Evolutionary conservation across 1,140 invertebrate species (phyloP).

Genomic region (Eurosta solidaginis): DNA sequence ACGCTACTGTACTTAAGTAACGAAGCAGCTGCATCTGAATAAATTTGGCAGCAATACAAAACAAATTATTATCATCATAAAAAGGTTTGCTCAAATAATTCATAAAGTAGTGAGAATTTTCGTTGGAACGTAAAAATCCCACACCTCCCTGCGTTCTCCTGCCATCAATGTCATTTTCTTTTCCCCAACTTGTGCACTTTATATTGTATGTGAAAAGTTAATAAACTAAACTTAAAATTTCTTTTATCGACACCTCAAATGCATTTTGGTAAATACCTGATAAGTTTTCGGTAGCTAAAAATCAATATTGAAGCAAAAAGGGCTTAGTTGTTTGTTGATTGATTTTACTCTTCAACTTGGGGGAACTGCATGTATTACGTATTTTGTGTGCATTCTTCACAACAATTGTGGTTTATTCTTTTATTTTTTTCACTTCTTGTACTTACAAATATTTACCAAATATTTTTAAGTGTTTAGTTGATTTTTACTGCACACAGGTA

Average conservation of each 20-base stretch:
- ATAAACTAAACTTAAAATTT: not conserved
- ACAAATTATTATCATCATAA: not conserved
- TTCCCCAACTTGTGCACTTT: not conserved
- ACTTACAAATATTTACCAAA: conserved; percentile 23
- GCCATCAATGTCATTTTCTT: not conserved
- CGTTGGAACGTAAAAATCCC: not conserved
- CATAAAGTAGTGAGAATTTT: not conserved
- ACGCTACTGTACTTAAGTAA: not conserved
- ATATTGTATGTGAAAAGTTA: not conserved
- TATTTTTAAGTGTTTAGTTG: conserved; percentile 14
- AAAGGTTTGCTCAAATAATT: conserved; percentile 6
- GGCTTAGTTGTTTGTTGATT: conserved; percentile 7
- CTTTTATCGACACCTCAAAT: not conserved
- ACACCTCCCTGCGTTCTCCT: not conserved
- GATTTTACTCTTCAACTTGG: not conserved
- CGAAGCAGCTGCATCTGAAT: not conserved
- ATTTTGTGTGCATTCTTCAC: not conserved
- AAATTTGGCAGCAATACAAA: not conserved
- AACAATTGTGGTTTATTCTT: not conserved
- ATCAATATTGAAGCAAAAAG: no score
- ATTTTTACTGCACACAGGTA: conserved; percentile 21
- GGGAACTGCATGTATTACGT: not conserved
- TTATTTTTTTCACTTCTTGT: not conserved
- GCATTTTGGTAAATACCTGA: not conserved
- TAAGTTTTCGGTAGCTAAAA: not conserved